phyloP scores from a whole-genome alignment of 2,797 vertebrate species.

The Natrix natrix region DNA sequence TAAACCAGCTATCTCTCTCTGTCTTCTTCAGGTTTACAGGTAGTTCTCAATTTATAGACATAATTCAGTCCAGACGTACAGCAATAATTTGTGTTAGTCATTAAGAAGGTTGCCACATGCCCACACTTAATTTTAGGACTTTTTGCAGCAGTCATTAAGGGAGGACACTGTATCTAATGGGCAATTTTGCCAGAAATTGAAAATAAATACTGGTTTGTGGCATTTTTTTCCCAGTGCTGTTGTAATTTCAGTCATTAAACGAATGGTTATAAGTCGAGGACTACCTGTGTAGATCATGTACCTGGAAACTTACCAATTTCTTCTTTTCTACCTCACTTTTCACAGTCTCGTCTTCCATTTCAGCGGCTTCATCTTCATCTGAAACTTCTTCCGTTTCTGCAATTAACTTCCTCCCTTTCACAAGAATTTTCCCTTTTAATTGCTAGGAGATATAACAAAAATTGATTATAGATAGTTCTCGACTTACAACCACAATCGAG shows the following conservation, averaged over 20 bases:
- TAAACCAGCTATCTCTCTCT: background rate
- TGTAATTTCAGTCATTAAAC: background rate
- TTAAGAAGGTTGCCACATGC: background rate
- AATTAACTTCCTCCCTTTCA: slow-evolving; percentile 91
- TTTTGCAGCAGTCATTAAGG: background rate
- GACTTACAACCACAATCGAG: background rate
- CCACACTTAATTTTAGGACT: background rate
- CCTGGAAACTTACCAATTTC: slow-evolving; percentile 45
- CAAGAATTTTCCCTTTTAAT: slow-evolving; percentile 85
- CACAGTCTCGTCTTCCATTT: slow-evolving; percentile 81
- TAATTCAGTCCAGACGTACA: background rate
- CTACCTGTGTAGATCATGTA: background rate
- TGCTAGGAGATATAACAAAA: slow-evolving; percentile 70
- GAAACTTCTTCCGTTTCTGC: slow-evolving; percentile 80
- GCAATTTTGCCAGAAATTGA: background rate
- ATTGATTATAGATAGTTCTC: background rate
- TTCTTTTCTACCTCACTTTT: slow-evolving; percentile 72
- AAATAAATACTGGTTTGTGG: background rate
- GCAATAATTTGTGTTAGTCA: background rate
- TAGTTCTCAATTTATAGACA: background rate
- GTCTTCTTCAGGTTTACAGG: background rate
- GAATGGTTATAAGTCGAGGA: background rate
- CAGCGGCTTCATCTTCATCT: slow-evolving; percentile 94
- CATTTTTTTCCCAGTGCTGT: background rate
- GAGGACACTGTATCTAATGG: background rate